Base-by-base conservation (phyloP, 2,113 vertebrate species). In the Scytalopus superciliaris region DNA sequence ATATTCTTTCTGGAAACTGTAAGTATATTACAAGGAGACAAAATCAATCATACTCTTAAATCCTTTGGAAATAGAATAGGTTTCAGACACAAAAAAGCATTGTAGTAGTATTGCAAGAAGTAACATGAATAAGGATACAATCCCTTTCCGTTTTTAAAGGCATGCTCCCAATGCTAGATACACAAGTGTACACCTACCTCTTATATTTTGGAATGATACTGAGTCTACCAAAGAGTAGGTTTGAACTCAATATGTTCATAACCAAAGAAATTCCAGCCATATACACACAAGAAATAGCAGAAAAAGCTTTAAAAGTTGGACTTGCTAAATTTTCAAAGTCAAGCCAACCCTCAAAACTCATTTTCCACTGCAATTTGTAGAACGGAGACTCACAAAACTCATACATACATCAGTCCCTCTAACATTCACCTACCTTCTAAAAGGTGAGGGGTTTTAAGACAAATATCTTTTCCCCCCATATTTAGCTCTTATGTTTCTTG, bases 381-480 rank as follows among this genome's bases (percentile, higher is more conserved):
- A 74, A 69, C 7, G 19, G 13, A 81, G 33, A 57, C 21, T 64
- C 79, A 64, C 14, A 45, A 74, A 75, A 53, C 1, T 10, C 27
- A 52, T 14, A 37, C 15, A 40, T 4, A 4, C 22, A 16, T 35
- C 35, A 66, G 40, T 74, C 14, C 4, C n/a, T 55, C 52, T 85
- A 66, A 15, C 4, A 45, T 33, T 82, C 37, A 56, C 10, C n/a
- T 33, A 11, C 22, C 42, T 21, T 81, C 23, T 42, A 39, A 69
- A 77, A 52, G 15, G 5, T n/a, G 6, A 5, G 0, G 1, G 37
- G 0, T 19, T 84, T 70, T 3, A 37, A 80, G n/a, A 77, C 6
- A 33, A 69, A 82, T 50, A 37, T 39, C 0, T 44, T 62, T 45
- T 47, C 11, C 6, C 60, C 19, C 15, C 39, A 12, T 28, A 90